A percentile compares a stretch with the other conserved stretches of the same genome.
phyloP scores from a whole-genome alignment of 2,113 vertebrate genomes.

The Chaetodon trifascialis region DNA sequence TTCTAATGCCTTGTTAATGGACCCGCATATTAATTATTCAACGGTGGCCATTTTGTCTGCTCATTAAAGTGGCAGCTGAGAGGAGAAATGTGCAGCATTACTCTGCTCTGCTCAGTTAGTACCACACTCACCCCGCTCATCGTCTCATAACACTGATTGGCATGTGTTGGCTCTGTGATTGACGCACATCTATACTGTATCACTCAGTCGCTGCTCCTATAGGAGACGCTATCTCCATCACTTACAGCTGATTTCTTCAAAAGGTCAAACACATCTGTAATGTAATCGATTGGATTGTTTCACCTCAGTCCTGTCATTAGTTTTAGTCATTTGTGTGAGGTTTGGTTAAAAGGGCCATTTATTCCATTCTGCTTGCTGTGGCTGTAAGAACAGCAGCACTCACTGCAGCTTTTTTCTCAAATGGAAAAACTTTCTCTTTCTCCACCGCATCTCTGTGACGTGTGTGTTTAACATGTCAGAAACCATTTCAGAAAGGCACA shows the following conservation, averaged over 20 bases:
- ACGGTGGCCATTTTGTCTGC: conserved; percentile 86
- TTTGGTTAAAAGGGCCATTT: not conserved
- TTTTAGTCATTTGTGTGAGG: conserved; percentile 18
- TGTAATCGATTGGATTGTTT: not conserved
- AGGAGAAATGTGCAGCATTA: conserved; percentile 82
- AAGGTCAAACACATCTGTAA: conserved; percentile 15
- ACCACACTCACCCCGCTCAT: conserved; percentile 54
- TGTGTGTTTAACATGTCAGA: not conserved
- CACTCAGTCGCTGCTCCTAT: not conserved
- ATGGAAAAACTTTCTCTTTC: not conserved
- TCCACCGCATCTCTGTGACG: not conserved
- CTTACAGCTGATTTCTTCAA: not conserved
- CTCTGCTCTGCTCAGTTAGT: conserved; percentile 76
- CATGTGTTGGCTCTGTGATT: conserved; percentile 28
- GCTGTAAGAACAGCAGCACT: not conserved
- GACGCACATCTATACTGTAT: not conserved
- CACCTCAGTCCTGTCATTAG: conserved; percentile 9
- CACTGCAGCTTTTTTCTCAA: not conserved
- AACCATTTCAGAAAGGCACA: not conserved
- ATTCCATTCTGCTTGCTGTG: not conserved
- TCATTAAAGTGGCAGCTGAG: conserved; percentile 85
- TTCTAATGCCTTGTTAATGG: conserved; percentile 89
- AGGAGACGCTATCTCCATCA: not conserved
- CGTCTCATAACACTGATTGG: conserved; percentile 32
- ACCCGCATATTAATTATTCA: conserved; percentile 88